A percentile compares a stretch with the other conserved stretches of the same genome.
phyloP scores from a whole-genome alignment of 2,797 vertebrate species.

The Phataginus tetradactyla region DNA sequence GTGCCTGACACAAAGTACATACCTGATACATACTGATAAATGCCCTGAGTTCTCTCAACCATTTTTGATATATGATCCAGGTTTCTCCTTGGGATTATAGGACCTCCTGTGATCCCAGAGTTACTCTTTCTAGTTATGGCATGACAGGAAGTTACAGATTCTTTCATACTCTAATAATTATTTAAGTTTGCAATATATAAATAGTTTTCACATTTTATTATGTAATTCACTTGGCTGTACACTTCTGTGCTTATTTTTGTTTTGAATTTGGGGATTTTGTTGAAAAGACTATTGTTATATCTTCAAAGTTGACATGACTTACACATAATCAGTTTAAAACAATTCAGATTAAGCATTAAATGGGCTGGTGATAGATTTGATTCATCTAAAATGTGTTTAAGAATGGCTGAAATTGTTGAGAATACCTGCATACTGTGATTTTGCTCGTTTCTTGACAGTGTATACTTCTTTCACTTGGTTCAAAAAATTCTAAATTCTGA shows the following conservation, averaged over 20 bases:
- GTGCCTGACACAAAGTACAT: background rate
- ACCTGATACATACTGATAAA: background rate
- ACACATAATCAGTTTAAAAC: conserved; percentile 1
- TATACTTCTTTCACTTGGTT: background rate
- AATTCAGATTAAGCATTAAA: background rate
- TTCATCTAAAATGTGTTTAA: conserved; percentile 10
- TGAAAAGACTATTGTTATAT: background rate
- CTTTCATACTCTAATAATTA: background rate
- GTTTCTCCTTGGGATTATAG: background rate
- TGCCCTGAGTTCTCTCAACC: background rate
- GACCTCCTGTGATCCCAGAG: background rate
- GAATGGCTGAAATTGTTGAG: background rate
- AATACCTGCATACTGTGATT: background rate
- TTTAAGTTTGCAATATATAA: background rate
- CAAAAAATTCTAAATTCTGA: background rate
- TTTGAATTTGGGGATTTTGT: background rate
- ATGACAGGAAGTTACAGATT: background rate
- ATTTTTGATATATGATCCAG: background rate
- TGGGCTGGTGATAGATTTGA: background rate
- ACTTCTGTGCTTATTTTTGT: background rate
- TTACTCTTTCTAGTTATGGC: background rate
- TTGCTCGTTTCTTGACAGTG: conserved; percentile 13
- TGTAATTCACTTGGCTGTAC: background rate
- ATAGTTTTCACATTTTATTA: background rate
- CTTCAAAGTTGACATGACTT: conserved; percentile 18